Evolutionary conservation across 2,888 invertebrate genomes (phyloP).

Genomic region (Cremastobaeus sp.): DNA sequence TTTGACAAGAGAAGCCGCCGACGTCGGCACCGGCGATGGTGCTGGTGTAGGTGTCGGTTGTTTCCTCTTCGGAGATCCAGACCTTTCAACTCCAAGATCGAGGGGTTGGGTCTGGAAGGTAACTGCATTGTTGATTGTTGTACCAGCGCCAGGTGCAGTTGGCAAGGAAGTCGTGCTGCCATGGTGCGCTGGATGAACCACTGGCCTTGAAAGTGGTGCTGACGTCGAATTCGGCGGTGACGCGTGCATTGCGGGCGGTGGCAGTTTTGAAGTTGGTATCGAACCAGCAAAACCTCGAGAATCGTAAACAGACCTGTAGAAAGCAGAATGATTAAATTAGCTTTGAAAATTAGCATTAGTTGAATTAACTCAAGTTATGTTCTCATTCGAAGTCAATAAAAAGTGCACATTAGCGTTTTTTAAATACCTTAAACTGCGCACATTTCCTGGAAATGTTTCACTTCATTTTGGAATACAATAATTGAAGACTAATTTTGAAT

Average conservation of each 20-base stretch:
- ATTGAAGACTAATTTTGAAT: too few relatives aligned
- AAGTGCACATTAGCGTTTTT: too few relatives aligned
- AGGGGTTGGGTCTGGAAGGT: conserved; percentile 87
- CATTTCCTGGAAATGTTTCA: too few relatives aligned
- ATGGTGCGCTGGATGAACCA: conserved; percentile 72
- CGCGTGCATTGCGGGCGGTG: conserved; percentile 78
- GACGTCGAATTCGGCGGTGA: conserved; percentile 74
- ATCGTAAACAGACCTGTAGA: conserved; percentile 79
- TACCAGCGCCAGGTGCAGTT: conserved; percentile 59
- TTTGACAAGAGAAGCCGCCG: conserved; percentile 71
- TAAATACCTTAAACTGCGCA: too few relatives aligned
- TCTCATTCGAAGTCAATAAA: too few relatives aligned
- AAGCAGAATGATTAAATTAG: too few relatives aligned
- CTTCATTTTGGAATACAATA: too few relatives aligned
- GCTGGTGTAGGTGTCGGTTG: conserved; percentile 32
- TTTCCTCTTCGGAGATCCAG: conserved; percentile 83
- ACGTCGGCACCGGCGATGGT: conserved; percentile 68
- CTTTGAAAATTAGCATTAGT: too few relatives aligned
- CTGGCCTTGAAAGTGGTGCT: conserved; percentile 73
- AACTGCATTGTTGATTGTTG: conserved; percentile 26
- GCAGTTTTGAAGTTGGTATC: conserved; percentile 70
- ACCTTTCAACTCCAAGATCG: conserved; percentile 83
- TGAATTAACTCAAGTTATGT: too few relatives aligned
- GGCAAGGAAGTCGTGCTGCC: conserved; percentile 64
- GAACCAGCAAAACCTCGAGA: conserved; percentile 71